Evolutionary conservation across 2,797 vertebrate species (phyloP).

Genomic region (Neomorphus geoffroyi): DNA sequence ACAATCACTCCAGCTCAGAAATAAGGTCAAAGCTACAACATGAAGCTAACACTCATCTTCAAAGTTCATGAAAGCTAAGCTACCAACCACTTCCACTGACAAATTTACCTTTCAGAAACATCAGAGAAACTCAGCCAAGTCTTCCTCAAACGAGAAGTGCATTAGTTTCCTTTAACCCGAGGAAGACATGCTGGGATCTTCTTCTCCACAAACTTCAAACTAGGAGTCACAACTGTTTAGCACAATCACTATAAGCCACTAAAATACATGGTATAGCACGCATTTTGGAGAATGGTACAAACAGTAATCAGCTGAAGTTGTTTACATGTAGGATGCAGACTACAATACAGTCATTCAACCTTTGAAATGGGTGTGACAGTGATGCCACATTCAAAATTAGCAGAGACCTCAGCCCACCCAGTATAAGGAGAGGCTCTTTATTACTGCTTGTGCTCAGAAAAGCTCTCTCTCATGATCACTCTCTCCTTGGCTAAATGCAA

Average conservation of each 20-base stretch:
- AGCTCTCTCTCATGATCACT: neutral
- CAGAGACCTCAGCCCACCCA: neutral
- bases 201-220: neutral
- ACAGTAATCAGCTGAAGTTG: neutral
- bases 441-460: neutral
- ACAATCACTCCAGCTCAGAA: neutral
- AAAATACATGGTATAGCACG: fast-evolving
- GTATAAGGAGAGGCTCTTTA: neutral
- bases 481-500: neutral
- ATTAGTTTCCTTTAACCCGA: neutral
- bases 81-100: neutral
- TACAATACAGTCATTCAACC: neutral
- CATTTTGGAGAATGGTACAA: neutral
- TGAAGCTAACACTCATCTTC: neutral
- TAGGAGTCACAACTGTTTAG: neutral
- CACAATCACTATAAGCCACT: neutral
- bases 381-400: neutral
- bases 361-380: neutral
- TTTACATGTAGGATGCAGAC: neutral
- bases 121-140: neutral
- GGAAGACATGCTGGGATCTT: neutral
- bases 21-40: neutral
- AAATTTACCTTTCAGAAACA: neutral
- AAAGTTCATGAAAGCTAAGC: neutral
- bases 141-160: neutral